Evolutionary conservation across 2,113 vertebrate genomes (phyloP).

Genomic region (Spea multiplicata): DNA sequence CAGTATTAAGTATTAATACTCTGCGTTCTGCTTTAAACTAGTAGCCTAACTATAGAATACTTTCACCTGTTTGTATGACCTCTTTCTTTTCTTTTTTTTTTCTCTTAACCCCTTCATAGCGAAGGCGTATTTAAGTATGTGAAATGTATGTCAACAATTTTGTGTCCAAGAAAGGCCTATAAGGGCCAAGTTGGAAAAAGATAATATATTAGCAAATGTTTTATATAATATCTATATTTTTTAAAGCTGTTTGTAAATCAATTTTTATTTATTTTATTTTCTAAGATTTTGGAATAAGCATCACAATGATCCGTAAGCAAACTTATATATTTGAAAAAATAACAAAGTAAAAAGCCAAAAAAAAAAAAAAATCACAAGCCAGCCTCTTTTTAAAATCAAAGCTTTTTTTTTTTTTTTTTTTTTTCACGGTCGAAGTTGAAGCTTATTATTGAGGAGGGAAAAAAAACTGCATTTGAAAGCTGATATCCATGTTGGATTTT

Average conservation of each 20-base stretch:
- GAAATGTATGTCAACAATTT: not conserved
- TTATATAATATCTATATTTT: conserved; percentile 44
- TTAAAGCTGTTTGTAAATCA: conserved; percentile 42
- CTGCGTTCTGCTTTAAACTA: not conserved
- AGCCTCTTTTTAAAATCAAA: not conserved
- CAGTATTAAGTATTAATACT: conserved; percentile 39
- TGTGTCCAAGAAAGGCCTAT: conserved; percentile 14
- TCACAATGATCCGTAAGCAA: conserved; percentile 22
- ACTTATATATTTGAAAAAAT: conserved; percentile 28
- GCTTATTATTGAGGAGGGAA: too few species aligned
- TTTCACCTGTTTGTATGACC: not conserved
- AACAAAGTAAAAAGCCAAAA: not conserved
- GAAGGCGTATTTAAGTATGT: conserved; percentile 26
- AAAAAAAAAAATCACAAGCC: not conserved
- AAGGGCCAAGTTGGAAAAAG: conserved; percentile 6
- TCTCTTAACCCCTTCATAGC: not conserved
- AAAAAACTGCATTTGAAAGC: not conserved
- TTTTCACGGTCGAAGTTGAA: too few species aligned
- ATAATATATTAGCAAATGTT: conserved; percentile 44
- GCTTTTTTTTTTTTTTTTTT: not conserved
- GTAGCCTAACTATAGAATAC: not conserved
- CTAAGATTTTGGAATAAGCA: conserved; percentile 37
- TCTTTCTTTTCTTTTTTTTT: not conserved
- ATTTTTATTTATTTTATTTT: conserved; percentile 43
- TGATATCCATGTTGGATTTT: conserved; percentile 2